Evolutionary conservation across 2,113 vertebrate genomes (phyloP).

Genomic region (Corydoras sp.): DNA sequence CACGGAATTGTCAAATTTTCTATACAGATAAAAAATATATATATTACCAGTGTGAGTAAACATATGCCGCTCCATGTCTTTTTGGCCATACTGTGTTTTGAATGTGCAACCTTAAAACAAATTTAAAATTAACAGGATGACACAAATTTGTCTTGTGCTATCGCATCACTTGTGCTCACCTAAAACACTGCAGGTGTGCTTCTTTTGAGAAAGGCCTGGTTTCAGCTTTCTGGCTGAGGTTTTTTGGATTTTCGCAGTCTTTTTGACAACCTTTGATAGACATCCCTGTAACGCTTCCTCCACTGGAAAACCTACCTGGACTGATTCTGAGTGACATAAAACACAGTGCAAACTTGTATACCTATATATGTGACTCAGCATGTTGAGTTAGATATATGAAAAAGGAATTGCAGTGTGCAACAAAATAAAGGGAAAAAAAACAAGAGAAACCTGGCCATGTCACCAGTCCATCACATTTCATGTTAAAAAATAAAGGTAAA

Average conservation of each 20-base stretch:
- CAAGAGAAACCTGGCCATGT: too few relatives aligned
- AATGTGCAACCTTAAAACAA: conserved; percentile 83
- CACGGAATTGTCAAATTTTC: background rate
- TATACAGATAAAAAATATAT: too few relatives aligned
- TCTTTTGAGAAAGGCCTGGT: conserved; percentile 72
- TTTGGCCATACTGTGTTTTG: conserved; percentile 95
- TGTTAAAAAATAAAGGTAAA: too few relatives aligned
- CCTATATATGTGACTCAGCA: too few relatives aligned
- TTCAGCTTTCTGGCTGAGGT: conserved; percentile 73
- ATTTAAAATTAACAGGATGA: background rate
- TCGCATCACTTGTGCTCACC: conserved; percentile 59
- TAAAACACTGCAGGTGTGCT: conserved; percentile 84
- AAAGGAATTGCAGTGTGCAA: background rate
- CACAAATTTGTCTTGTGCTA: background rate
- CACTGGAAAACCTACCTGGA: conserved; percentile 76
- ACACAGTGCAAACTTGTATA: background rate
- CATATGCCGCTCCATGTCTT: conserved; percentile 95
- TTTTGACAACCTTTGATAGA: conserved; percentile 73
- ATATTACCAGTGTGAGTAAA: conserved; percentile 88
- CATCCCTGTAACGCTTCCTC: conserved; percentile 86
- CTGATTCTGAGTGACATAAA: conserved; percentile 67
- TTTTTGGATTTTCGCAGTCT: conserved; percentile 75
- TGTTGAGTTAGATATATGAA: background rate
- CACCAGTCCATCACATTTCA: too few relatives aligned
- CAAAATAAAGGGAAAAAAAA: too few relatives aligned